Evolutionary conservation across 2,888 invertebrate species (phyloP), one percentile per base, ranked within the genome.

Genomic region (Perizoma affinitatum): DNA sequence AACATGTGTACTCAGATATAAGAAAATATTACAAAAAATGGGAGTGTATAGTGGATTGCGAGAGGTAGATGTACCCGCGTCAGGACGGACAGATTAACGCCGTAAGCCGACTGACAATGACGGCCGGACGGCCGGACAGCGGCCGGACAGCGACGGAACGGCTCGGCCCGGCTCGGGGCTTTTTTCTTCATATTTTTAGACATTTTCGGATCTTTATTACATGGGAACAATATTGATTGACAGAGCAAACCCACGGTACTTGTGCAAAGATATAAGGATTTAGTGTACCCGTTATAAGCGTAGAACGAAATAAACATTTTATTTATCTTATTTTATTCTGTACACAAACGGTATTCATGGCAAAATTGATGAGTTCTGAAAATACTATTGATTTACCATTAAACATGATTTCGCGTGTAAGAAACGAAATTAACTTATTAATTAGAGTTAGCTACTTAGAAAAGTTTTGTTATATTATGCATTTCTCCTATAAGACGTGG

Each of bases 71-170:
- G 63, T 63, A 78, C 77, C 77, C 80, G 73, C 75, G 74, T 77
- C 71, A 70, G 64, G 58, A 57, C 79, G 73, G 83, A 84, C 82
- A 80, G 84, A 84, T 83, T 84, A 84, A 79, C 79, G 72, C 67
- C 70, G 65, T 71, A 72, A 76, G 70, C 70, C 71, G 65, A 67
- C 72, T 69, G 74, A 78, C 76, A 76, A 73, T 76, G 75, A 78
- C 73, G 67, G 38, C 53, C 48, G 51, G 63, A 33, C 58, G 22
- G n/a, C 48, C 47, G 35, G 7, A 51, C 53, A 57, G 54, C 43
- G 35, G 8, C 49, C 54, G 62, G 51, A 49, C 61, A 40, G 49
- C 41, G 46, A 35, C 54, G 54, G 44, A 49, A 49, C 56, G 36
- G 54, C 54, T 51, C 8, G 7, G 33, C 9, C 34, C 54, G 11